Percentiles rank a stretch among this genome's conserved stretches.
These are phyloP conservation scores for Ivindomyrus marchei DNA, from an alignment of 2,113 vertebrate genomes.

Conservation along the genomic window DNA sequence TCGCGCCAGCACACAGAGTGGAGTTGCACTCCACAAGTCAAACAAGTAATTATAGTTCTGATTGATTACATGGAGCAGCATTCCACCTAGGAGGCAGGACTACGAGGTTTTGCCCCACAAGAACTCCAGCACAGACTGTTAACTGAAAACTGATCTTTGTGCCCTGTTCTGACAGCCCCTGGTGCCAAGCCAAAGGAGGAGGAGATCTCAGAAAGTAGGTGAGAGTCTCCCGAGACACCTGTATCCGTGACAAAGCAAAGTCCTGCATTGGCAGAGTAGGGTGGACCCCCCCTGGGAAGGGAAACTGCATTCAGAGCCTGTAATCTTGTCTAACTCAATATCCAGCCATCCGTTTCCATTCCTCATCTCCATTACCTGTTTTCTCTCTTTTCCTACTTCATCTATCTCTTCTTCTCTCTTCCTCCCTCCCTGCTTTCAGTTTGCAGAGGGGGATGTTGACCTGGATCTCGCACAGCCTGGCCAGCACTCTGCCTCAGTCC, in stretches of 20 bases:
- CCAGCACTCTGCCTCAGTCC: conserved; percentile 56
- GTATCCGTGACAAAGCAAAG: neutral
- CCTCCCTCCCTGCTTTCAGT: conserved; percentile 33
- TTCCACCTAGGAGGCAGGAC: neutral
- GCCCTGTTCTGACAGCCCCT: neutral
- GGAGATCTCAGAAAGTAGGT: conserved; percentile 45
- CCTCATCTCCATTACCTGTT: neutral
- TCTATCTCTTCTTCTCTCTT: neutral
- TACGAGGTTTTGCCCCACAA: neutral
- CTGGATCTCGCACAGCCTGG: conserved; percentile 62
- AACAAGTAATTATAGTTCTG: neutral
- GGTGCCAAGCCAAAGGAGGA: conserved; percentile 11
- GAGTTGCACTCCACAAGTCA: neutral
- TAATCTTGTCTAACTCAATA: neutral
- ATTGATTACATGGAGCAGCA: neutral
- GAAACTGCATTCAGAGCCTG: neutral
- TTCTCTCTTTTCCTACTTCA: neutral
- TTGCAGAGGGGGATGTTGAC: conserved; percentile 52
- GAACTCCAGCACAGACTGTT: neutral
- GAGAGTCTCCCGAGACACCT: neutral
- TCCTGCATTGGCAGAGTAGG: neutral
- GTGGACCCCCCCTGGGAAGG: neutral
- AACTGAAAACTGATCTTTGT: neutral
- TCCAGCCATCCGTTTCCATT: neutral
- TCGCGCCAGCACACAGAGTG: too few relatives aligned